Evolutionary conservation across 2,888 invertebrate genomes (phyloP), one percentile per base, ranked within the genome.

Genomic region (Auanema sp.): DNA sequence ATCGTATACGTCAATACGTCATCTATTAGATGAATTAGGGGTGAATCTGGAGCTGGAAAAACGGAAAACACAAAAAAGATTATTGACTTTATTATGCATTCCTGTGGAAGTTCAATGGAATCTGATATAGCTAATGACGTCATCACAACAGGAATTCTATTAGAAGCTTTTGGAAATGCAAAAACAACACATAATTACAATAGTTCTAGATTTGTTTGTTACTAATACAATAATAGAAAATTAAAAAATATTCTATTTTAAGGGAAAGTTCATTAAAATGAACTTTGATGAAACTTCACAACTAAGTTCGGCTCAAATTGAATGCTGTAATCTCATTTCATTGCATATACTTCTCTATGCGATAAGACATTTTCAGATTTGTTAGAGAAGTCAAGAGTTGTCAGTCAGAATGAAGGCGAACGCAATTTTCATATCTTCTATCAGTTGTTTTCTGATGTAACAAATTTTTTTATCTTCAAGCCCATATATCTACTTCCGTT

Each of bases 381-480:
- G 8, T 70, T 82, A 14, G 82, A 82, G 63, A 82, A 87, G 84
- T 89, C 89, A 6, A 86, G 89, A 64, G 89, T 90, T 0, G 88
- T 89, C 10, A 85, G 85, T 49, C 88, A 89, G 75, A 89, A 89
- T 83, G 79, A 84, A n/a, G 87, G 87, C 47, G 89, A 90, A 78
- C 84, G 89, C 66, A 88, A 87, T 79, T 90, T 90, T 81, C 89
- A 90, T 81, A 87, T 90, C 68, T 90, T 90, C 84, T 90, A 90
- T 83, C 89, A 90, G 79, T 81, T 90, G 44, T 68, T 82, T 14
- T 74, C 77, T 3, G 60, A 68, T 16, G 62, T 62, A 33, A 47
- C 44, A 33, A 33, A 8, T 8, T 33, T 5, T 33, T 3, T 5
- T 33, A 33, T 33, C n/a, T n/a, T n/a, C n/a, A n/a, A n/a, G n/a